These are phyloP conservation scores for Scrobipalpa atriplicella DNA, from an alignment of 2,888 invertebrate genomes.

Conservation along the genomic window DNA sequence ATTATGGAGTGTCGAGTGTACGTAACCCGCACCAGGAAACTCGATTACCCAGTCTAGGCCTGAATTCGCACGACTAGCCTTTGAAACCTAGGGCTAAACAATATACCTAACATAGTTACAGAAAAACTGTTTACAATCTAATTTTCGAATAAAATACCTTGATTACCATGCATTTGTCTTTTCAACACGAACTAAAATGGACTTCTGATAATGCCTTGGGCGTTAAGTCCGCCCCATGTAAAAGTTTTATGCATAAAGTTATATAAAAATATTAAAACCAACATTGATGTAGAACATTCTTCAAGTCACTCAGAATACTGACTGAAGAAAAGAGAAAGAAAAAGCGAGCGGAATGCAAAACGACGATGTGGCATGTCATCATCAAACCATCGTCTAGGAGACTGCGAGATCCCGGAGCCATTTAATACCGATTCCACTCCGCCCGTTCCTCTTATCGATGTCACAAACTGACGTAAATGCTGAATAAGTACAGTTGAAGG, in stretches of 20 bases:
- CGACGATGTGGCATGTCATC: slow-evolving; percentile 17
- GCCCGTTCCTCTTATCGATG: slow-evolving; percentile 19
- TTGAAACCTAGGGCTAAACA: not conserved
- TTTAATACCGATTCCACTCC: slow-evolving; percentile 23
- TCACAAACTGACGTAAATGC: slow-evolving; percentile 24
- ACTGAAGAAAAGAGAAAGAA: slow-evolving; percentile 1
- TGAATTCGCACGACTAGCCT: slow-evolving; percentile 2
- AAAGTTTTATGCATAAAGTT: too few species aligned
- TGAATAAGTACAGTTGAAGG: not conserved
- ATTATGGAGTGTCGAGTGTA: not conserved
- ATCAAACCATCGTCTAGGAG: slow-evolving; percentile 11
- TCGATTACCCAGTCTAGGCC: not conserved
- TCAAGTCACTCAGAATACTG: not conserved
- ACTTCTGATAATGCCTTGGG: not conserved
- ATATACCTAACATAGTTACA: not conserved
- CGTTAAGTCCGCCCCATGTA: too few species aligned
- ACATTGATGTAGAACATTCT: not conserved
- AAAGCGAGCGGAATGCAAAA: slow-evolving; percentile 28
- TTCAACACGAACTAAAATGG: not conserved
- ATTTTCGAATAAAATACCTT: too few species aligned
- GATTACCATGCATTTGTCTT: not conserved
- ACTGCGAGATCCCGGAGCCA: not conserved
- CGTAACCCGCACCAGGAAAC: slow-evolving; percentile 1
- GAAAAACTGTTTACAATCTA: too few species aligned
- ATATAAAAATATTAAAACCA: too few species aligned